Evolutionary conservation across 2,888 invertebrate genomes (phyloP).

Genomic region (Synanthedon formicaeformis): DNA sequence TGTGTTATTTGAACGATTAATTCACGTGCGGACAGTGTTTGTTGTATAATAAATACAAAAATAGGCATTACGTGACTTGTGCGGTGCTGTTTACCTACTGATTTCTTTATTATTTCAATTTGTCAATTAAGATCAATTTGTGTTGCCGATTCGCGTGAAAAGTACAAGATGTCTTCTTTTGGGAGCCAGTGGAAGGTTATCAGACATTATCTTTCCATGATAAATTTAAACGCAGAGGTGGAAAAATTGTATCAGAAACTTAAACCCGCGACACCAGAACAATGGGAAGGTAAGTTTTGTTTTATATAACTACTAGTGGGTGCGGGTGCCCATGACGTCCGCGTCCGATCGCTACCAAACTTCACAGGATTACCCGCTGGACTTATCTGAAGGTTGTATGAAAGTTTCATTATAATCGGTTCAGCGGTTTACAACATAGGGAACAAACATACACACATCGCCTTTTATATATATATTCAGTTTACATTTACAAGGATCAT

Average conservation of each 20-base stretch:
- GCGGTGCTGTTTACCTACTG: background rate
- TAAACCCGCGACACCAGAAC: conserved; percentile 42
- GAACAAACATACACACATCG: too few species aligned
- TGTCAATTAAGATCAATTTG: background rate
- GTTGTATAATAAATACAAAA: conserved; percentile 2
- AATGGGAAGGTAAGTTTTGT: conserved; percentile 53
- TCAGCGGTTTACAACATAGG: too few species aligned
- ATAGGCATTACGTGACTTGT: conserved; percentile 2
- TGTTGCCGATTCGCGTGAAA: background rate
- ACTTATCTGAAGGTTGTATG: too few species aligned
- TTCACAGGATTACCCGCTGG: too few species aligned
- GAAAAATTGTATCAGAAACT: conserved; percentile 51
- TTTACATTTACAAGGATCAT: too few species aligned
- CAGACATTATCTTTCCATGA: conserved; percentile 48
- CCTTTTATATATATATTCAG: background rate
- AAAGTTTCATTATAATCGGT: too few species aligned
- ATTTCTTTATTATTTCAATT: background rate
- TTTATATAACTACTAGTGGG: background rate
- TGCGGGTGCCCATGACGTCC: too few species aligned
- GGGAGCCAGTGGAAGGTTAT: conserved; percentile 58
- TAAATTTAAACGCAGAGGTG: conserved; percentile 43
- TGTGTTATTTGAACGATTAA: conserved; percentile 4
- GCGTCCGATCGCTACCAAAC: too few species aligned
- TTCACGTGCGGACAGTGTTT: conserved; percentile 11
- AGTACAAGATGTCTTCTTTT: conserved; percentile 39